These are phyloP conservation scores for Paramisgurnus dabryanus DNA, from an alignment of 2,113 vertebrate genomes.

Conservation along the genomic window DNA sequence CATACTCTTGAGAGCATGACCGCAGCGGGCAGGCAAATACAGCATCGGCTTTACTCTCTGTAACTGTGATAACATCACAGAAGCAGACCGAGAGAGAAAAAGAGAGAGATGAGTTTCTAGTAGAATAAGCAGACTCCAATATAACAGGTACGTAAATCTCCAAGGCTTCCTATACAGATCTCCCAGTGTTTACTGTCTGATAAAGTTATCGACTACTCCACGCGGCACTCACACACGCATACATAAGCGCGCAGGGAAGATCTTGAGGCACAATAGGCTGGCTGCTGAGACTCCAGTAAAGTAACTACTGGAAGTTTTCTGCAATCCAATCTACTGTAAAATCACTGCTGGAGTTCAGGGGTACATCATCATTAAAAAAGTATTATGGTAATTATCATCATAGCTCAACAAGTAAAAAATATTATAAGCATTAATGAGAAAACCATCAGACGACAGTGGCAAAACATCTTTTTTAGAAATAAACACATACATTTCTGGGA, in stretches of 20 bases:
- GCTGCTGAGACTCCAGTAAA: background rate
- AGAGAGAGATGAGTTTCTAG: background rate
- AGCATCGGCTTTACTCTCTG: constrained; percentile 16
- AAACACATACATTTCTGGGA: too few species aligned
- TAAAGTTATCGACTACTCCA: constrained; percentile 58
- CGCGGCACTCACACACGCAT: constrained; percentile 55
- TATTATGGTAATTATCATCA: too few species aligned
- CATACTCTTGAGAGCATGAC: constrained; percentile 28
- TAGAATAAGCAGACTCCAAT: constrained; percentile 25
- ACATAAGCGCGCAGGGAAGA: constrained; percentile 51
- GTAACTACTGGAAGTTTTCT: background rate
- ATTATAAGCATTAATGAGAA: too few species aligned
- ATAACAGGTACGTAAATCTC: constrained; percentile 7
- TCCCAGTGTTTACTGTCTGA: constrained; percentile 10
- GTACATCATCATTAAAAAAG: too few species aligned
- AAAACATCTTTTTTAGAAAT: too few species aligned
- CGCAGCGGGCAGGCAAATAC: constrained; percentile 49
- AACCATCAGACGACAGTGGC: too few species aligned
- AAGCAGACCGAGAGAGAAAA: background rate
- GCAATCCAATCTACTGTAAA: constrained; percentile 4
- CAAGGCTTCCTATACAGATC: constrained; percentile 7
- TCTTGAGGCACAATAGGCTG: constrained; percentile 48
- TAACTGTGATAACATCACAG: background rate
- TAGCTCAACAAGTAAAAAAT: too few species aligned
- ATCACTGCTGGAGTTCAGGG: too few species aligned